These are phyloP conservation scores for Heliconius himera DNA, from an alignment of 1,140 invertebrate genomes.

Conservation along the genomic window DNA sequence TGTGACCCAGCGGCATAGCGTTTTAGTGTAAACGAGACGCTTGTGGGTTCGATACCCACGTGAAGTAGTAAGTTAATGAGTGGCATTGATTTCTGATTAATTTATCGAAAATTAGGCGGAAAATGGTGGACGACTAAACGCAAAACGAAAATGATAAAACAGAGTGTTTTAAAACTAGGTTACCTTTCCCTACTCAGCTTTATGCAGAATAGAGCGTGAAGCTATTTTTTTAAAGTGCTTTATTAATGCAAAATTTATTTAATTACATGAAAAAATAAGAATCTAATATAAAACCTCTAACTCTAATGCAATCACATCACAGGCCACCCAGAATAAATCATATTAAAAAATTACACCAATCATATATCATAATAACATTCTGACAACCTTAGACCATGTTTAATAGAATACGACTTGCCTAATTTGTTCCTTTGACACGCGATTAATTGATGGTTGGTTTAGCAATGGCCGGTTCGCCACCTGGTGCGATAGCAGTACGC, in stretches of 20 bases:
- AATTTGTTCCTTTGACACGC: conserved; percentile 31
- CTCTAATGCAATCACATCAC: not conserved
- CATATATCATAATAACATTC: conserved; percentile 5
- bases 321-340: conserved; percentile 3
- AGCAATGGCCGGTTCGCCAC: conserved; percentile 1
- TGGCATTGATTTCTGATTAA: too few species aligned
- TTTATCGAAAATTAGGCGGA: too few species aligned
- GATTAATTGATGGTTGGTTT: conserved; percentile 8
- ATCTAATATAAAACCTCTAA: not conserved
- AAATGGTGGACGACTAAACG: too few species aligned
- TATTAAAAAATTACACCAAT: not conserved
- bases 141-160: too few species aligned
- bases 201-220: too few species aligned
- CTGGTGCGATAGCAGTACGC: not conserved
- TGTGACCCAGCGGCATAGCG: too few species aligned
- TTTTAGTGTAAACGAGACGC: too few species aligned
- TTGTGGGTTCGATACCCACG: not conserved
- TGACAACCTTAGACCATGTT: not conserved
- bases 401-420: conserved; percentile 27
- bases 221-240: not conserved
- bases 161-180: too few species aligned
- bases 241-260: not conserved
- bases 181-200: too few species aligned
- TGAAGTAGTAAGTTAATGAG: not conserved
- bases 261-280: not conserved